Evolutionary conservation across 2,113 vertebrate species (phyloP).

Genomic region (Acrocephalus arundinaceus): DNA sequence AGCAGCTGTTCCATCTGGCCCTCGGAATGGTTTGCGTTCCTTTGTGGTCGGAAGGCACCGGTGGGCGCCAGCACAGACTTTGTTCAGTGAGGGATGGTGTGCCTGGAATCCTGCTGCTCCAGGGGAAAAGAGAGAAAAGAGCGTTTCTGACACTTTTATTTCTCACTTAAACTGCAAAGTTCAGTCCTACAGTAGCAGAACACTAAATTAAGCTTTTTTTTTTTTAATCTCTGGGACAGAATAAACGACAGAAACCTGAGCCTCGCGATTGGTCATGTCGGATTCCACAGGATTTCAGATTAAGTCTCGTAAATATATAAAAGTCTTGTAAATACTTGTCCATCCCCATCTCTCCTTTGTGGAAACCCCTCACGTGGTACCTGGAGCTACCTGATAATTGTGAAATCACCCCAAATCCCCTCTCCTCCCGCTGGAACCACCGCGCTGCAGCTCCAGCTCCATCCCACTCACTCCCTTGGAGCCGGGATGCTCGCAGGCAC

Average conservation of each 20-base stretch:
- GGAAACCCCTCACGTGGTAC: not conserved
- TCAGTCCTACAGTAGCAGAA: not conserved
- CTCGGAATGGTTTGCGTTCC: not conserved
- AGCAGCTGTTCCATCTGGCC: not conserved
- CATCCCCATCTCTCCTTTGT: fast-evolving
- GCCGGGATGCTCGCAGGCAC: not conserved
- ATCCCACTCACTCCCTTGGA: fast-evolving
- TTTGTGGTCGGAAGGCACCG: not conserved
- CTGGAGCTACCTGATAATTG: fast-evolving
- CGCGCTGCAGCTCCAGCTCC: not conserved
- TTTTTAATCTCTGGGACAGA: not conserved
- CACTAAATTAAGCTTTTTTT: not conserved
- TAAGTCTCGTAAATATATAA: not conserved
- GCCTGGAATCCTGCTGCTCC: not conserved
- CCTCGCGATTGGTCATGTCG: fast-evolving
- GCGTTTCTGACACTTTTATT: not conserved
- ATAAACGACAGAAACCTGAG: not conserved
- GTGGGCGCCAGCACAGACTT: not conserved
- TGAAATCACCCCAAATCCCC: not conserved
- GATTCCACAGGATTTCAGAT: not conserved
- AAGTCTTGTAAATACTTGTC: not conserved
- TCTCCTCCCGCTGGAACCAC: fast-evolving
- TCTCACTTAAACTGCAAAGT: not conserved
- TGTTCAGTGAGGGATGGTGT: no score
- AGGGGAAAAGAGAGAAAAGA: not conserved